Evolutionary conservation across 2,113 vertebrate genomes (phyloP).

Genomic region (Neopipo cinnamomea): DNA sequence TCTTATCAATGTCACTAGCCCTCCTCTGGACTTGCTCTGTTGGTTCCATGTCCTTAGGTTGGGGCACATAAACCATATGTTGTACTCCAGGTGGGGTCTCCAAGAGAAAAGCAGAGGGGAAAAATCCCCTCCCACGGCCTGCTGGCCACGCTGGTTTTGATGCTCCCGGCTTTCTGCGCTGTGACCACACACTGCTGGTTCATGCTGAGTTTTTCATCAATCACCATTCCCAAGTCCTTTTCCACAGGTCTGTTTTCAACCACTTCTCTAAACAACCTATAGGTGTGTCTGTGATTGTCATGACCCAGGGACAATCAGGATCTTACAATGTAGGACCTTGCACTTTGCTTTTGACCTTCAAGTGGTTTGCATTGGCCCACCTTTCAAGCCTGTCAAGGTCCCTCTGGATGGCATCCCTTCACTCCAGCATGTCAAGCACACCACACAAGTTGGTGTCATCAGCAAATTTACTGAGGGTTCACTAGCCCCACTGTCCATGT

Average conservation of each 20-base stretch:
- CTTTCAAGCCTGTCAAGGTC: not conserved
- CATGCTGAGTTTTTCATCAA: not conserved
- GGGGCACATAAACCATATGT: accelerated
- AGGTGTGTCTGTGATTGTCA: not conserved
- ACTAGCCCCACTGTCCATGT: not conserved
- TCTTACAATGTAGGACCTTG: not conserved
- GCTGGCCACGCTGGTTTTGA: accelerated
- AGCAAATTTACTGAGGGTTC: not conserved
- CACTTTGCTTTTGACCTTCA: not conserved
- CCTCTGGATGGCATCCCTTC: not conserved
- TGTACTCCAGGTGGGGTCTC: not conserved
- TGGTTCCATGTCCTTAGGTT: not conserved
- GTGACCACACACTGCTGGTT: accelerated
- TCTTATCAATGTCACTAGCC: too few relatives aligned
- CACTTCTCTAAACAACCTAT: not conserved
- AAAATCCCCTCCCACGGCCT: not conserved
- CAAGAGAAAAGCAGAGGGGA: accelerated
- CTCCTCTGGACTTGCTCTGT: not conserved
- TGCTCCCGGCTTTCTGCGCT: not conserved
- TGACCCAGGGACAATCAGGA: not conserved
- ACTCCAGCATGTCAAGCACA: accelerated
- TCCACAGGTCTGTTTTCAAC: not conserved
- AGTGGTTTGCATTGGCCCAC: not conserved
- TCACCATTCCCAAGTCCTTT: not conserved
- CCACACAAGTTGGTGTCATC: not conserved